Evolutionary conservation across 2,797 vertebrate species (phyloP), one percentile per base, ranked within the genome.

Genomic region (Liparis tanakae): DNA sequence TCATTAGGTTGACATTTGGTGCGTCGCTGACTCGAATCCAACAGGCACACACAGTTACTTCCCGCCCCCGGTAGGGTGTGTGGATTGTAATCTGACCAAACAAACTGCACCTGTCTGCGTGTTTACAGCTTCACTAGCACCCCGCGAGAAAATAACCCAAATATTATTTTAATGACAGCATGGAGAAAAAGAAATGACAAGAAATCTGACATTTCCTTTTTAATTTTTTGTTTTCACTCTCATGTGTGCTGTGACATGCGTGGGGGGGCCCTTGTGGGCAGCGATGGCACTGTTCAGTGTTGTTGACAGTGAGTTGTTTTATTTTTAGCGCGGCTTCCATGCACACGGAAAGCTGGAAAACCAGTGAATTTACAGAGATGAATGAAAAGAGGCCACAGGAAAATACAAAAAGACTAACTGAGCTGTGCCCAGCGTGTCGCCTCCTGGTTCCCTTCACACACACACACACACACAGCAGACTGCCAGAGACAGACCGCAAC

Each of bases 281-380:
- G 68, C 50, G 70, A 59, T 83, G 79, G 79, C 77, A 65, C 76
- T 79, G 70, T 79, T 67, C 22, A 15, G 62, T 30, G 60, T 22
- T 79, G 51, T 54, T 54, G 22, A 54, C 51, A 30, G 51, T 6
- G 22, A 54, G 7, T 22, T 25, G 60, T 80, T 82, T 82, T 74
- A 34, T 71, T 70, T 56, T 22, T 9, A 63, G 41, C 2, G 61
- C 17, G 34, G 46, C 69, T 67, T 70, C 48, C 22, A 10, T 41
- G 65, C 44, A 18, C 36, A 43, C 53, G 57, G 7, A 51, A 55
- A 60, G 13, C 44, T 69, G 51, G 34, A 37, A 34, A 63, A 39
- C 17, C 37, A 7, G 36, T 39, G 36, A 20, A 37, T 14, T 8
- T 54, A 43, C 18, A 53, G 34, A 33, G 50, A 39, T 60, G 66